phyloP scores from a whole-genome alignment of 2,888 invertebrate species.

The Orthosia gracilis region DNA sequence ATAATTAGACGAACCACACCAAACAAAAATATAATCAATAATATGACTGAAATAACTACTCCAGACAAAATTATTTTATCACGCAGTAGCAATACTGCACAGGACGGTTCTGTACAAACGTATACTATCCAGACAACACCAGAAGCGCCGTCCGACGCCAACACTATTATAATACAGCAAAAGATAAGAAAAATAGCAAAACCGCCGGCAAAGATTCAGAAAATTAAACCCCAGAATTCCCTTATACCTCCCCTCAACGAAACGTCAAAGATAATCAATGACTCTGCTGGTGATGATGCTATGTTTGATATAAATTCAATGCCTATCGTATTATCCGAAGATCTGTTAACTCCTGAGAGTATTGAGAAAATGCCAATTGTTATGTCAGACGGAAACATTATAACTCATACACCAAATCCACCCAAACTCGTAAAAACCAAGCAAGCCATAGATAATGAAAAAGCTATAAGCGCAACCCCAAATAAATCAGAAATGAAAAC shows the following conservation, averaged over 20 bases:
- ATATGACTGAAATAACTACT: conserved; percentile 78
- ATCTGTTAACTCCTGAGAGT: conserved; percentile 92
- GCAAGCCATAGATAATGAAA: conserved; percentile 79
- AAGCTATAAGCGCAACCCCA: conserved; percentile 73
- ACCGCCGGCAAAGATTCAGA: conserved; percentile 81
- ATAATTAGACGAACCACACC: conserved; percentile 85
- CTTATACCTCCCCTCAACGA: conserved; percentile 74
- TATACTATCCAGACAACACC: conserved; percentile 85
- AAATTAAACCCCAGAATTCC: conserved; percentile 81
- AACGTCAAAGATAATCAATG: conserved; percentile 74
- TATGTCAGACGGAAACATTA: conserved; percentile 86
- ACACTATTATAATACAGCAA: conserved; percentile 85
- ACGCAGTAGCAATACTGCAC: conserved; percentile 77
- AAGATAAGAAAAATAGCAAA: conserved; percentile 84
- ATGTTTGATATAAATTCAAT: conserved; percentile 94
- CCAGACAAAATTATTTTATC: conserved; percentile 87
- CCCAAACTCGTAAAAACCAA: conserved; percentile 82
- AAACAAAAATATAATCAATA: conserved; percentile 81
- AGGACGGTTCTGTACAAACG: conserved; percentile 85
- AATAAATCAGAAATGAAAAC: conserved; percentile 85
- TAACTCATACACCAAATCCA: conserved; percentile 78
- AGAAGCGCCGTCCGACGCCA: conserved; percentile 80
- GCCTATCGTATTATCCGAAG: conserved; percentile 94
- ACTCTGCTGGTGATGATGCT: conserved; percentile 80
- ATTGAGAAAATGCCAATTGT: conserved; percentile 93